Base-by-base conservation (phyloP, 2,113 vertebrate species). In the Megaleporinus macrocephalus region DNA sequence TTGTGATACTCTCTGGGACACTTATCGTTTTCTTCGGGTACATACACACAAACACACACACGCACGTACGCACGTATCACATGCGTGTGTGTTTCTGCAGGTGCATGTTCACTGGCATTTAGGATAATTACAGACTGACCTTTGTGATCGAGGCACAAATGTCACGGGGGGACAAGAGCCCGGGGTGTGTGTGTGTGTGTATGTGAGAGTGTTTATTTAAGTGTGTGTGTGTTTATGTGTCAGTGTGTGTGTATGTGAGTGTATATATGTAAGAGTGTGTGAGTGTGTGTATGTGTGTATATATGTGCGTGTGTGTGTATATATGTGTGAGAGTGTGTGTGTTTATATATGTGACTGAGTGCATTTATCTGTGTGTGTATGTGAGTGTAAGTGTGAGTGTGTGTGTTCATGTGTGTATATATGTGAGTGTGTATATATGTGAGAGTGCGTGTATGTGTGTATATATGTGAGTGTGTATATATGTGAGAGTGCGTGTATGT, bases 141-240 rank as follows among this genome's bases (percentile, higher is more conserved):
- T 89, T 86, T 88, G 73, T 83, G 77, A 86, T 83, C 65, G 80
- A 86, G 70, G 80, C 57, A 83, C 63, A 84, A 87, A 86, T 89
- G 83, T 87, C 88, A 86, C 27, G 72, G 26, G 51, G 33, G 61
- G 72, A 84, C 75, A 81, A 69, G 78, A 36, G 77, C 27, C 61
- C 73, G 36, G 78, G 81, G 82, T 85, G 80, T 81, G 82, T 74
- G 53, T 76, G 82, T 55, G 59, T 76, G 57, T 59, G n/a, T n/a
- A n/a, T n/a, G n/a, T n/a, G n/a, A n/a, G n/a, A n/a, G n/a, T n/a
- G n/a, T n/a, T n/a, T n/a, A n/a, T n/a, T n/a, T n/a, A n/a, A n/a
- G n/a, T 18, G 33, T 51, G 59, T 68, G 47, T 68, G 44, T 68
- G 61, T 81, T n/a, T n/a, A n/a, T n/a, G n/a, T n/a, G n/a, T n/a